Conservation (phyloP, 2,113 vertebrate species). For the Terrapene triunguis region DNA sequence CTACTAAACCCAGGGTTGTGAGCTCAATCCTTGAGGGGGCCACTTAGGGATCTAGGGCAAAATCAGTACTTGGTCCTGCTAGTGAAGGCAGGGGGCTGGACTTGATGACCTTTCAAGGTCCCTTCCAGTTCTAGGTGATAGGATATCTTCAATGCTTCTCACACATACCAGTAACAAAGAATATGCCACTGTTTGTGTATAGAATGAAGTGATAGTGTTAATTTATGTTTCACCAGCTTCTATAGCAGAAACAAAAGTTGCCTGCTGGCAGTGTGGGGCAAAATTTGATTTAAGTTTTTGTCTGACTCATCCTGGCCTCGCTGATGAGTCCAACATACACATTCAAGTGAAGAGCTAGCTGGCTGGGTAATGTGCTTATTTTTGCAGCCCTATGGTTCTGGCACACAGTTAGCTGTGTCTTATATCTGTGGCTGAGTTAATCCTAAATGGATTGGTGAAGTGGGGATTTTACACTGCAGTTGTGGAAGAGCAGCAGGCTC, state of each 20-base stretch:
- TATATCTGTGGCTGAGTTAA: constrained; percentile 24
- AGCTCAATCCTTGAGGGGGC: too few relatives aligned
- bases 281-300: constrained; percentile 22
- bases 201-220: not conserved
- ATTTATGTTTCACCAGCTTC: not conserved
- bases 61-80: too few relatives aligned
- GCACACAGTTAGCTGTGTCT: constrained; percentile 2
- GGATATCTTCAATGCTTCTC: not conserved
- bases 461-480: fast-evolving
- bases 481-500: not conserved
- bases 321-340: constrained; percentile 8
- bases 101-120: too few relatives aligned
- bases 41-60: too few relatives aligned
- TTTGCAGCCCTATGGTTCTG: constrained; percentile 47
- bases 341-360: not conserved
- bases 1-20: too few relatives aligned
- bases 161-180: not conserved
- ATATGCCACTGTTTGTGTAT: not conserved
- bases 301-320: constrained; percentile 14
- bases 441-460: not conserved
- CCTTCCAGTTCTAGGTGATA: too few relatives aligned
- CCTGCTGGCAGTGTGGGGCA: not conserved
- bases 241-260: not conserved
- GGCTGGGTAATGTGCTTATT: constrained; percentile 18
- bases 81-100: too few relatives aligned